These are phyloP conservation scores for Xenentodon cancila DNA, from an alignment of 2,797 vertebrate genomes.

Conservation along the genomic window DNA sequence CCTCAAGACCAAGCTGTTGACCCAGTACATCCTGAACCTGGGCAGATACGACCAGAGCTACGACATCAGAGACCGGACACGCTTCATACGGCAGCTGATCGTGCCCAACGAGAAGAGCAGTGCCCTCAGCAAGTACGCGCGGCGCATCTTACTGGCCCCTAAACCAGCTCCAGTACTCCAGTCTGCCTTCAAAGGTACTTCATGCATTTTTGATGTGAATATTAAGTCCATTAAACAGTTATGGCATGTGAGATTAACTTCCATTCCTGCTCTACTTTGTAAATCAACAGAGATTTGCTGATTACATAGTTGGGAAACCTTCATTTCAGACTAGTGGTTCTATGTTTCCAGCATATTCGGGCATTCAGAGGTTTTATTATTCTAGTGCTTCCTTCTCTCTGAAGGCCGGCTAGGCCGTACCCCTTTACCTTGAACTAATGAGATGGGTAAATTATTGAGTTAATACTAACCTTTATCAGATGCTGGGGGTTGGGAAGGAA, in stretches of 20 bases:
- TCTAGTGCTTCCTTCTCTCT: slow-evolving; percentile 62
- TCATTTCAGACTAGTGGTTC: slow-evolving; percentile 35
- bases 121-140: slow-evolving; percentile 95
- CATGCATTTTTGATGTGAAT: background rate
- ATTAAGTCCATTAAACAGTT: slow-evolving; percentile 1
- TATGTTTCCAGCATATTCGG: slow-evolving; percentile 37
- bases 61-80: slow-evolving; percentile 97
- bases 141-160: slow-evolving; percentile 93
- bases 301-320: slow-evolving; percentile 23
- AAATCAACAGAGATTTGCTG: slow-evolving; percentile 17
- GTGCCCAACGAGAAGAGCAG: slow-evolving; percentile 96
- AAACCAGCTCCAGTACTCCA: slow-evolving; percentile 95
- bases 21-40: slow-evolving; percentile 98
- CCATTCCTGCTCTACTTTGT: slow-evolving; percentile 5
- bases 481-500: slow-evolving; percentile 42
- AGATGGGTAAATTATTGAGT: slow-evolving; percentile 77
- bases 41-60: slow-evolving; percentile 99
- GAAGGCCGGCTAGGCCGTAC: slow-evolving; percentile 73
- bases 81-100: slow-evolving; percentile 98
- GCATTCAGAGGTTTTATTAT: slow-evolving; percentile 63
- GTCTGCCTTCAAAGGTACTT: slow-evolving; percentile 95
- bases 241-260: slow-evolving; percentile 10
- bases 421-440: slow-evolving; percentile 71
- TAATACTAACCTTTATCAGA: slow-evolving; percentile 74
- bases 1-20: slow-evolving; percentile 95